Evolutionary conservation across 2,888 invertebrate genomes (phyloP).

Genomic region (Tetheella fluctuosa): DNA sequence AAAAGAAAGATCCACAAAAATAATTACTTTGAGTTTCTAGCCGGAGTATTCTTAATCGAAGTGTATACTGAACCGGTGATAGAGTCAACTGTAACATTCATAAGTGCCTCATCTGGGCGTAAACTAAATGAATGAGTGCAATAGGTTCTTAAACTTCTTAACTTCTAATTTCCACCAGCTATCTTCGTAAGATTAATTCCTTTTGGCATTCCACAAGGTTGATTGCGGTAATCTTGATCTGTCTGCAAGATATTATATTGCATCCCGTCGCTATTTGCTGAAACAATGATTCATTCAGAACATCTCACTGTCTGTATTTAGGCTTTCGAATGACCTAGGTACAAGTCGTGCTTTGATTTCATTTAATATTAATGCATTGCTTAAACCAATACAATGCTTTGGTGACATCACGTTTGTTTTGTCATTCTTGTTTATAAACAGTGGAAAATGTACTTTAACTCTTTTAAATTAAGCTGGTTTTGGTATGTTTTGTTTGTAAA

Average conservation of each 20-base stretch:
- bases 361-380: conserved; percentile 49
- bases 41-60: too few species aligned
- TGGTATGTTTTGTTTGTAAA: not conserved
- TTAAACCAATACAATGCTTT: conserved; percentile 41
- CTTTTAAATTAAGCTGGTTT: not conserved
- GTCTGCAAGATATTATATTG: too few species aligned
- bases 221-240: too few species aligned
- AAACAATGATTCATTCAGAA: conserved; percentile 2
- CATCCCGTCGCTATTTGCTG: not conserved
- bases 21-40: too few species aligned
- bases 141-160: too few species aligned
- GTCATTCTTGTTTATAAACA: conserved; percentile 17
- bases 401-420: conserved; percentile 53
- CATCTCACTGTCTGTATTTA: not conserved
- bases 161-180: not conserved
- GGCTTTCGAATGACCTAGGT: not conserved
- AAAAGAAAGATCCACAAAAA: too few species aligned
- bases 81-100: too few species aligned
- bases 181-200: too few species aligned
- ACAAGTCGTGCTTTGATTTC: conserved; percentile 29
- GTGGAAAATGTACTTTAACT: conserved; percentile 5
- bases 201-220: too few species aligned
- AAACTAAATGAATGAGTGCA: too few species aligned
- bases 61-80: too few species aligned
- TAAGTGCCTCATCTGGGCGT: too few species aligned